These are phyloP conservation scores for Lates japonicus DNA, from an alignment of 2,797 vertebrate genomes.

Conservation along the genomic window DNA sequence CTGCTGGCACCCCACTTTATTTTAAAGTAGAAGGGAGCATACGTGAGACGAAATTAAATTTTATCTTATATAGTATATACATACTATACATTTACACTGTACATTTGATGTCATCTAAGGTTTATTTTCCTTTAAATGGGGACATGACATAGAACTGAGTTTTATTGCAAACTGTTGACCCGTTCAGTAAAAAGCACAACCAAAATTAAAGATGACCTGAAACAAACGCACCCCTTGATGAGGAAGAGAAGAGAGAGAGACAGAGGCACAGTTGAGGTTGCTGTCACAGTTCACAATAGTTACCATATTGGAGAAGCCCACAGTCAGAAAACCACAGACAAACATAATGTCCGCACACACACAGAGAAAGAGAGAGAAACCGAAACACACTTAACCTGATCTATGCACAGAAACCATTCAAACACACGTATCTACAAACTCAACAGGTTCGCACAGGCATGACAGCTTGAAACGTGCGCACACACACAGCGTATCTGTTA, in stretches of 20 bases:
- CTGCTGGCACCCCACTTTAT: background rate
- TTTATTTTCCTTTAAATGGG: background rate
- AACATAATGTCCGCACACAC: conserved; percentile 57
- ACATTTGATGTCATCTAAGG: background rate
- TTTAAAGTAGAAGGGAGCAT: background rate
- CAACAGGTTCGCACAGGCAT: conserved; percentile 23
- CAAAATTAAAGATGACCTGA: conserved; percentile 48
- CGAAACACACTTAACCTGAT: conserved; percentile 55
- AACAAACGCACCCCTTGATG: conserved; percentile 19
- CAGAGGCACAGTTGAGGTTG: conserved; percentile 28
- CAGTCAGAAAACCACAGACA: conserved; percentile 72
- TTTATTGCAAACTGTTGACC: conserved; percentile 8
- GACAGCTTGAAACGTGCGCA: background rate
- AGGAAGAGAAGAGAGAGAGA: background rate
- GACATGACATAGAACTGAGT: background rate
- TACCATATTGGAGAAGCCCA: too few species aligned
- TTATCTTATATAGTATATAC: background rate
- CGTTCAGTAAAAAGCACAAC: conserved; percentile 30
- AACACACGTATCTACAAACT: background rate
- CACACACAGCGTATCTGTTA: background rate
- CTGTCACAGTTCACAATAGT: conserved; percentile 66
- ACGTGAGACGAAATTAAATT: background rate
- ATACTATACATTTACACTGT: background rate
- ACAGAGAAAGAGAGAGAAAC: conserved; percentile 8
- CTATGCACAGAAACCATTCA: conserved; percentile 35